Percentiles rank a stretch among this genome's conserved stretches.
Conservation (phyloP, 2,888 invertebrate genomes). For the Pinctada fucata region DNA sequence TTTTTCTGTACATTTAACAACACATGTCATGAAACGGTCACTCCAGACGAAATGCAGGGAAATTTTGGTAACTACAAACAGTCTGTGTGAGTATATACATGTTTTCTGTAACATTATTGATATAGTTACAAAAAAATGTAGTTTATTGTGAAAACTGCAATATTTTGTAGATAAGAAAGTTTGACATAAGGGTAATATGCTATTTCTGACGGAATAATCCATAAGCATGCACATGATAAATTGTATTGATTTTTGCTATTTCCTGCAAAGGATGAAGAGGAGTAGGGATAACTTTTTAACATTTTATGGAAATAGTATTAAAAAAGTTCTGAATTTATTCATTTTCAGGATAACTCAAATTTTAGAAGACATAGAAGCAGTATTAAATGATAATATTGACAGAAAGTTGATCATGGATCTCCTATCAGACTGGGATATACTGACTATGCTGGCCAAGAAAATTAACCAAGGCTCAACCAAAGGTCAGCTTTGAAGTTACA, state of each 20-base stretch:
- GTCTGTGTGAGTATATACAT: constrained; percentile 58
- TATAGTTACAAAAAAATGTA: too few species aligned
- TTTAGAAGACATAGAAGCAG: constrained; percentile 59
- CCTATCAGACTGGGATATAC: constrained; percentile 57
- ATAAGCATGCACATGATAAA: too few species aligned
- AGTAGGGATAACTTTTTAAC: too few species aligned
- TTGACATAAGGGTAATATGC: too few species aligned
- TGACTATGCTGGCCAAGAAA: constrained; percentile 48
- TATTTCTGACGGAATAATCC: too few species aligned
- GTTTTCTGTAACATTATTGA: constrained; percentile 11
- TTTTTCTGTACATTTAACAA: constrained; percentile 88
- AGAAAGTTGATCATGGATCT: constrained; percentile 50
- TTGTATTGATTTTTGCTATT: too few species aligned
- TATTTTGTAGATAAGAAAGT: too few species aligned
- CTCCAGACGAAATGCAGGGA: constrained; percentile 58
- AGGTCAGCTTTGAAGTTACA: constrained; percentile 51
- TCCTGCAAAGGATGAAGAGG: too few species aligned
- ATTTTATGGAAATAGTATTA: too few species aligned
- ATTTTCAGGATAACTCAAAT: constrained; percentile 62
- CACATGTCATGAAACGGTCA: constrained; percentile 80
- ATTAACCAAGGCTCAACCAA: constrained; percentile 53
- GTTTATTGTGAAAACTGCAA: too few species aligned
- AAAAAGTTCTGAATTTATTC: too few species aligned
- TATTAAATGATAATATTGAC: constrained; percentile 60
- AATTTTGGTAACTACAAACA: constrained; percentile 55